Evolutionary conservation across 92 coral and sea anemone genomes (phyloP).

Genomic region (Actinostola sp.): DNA sequence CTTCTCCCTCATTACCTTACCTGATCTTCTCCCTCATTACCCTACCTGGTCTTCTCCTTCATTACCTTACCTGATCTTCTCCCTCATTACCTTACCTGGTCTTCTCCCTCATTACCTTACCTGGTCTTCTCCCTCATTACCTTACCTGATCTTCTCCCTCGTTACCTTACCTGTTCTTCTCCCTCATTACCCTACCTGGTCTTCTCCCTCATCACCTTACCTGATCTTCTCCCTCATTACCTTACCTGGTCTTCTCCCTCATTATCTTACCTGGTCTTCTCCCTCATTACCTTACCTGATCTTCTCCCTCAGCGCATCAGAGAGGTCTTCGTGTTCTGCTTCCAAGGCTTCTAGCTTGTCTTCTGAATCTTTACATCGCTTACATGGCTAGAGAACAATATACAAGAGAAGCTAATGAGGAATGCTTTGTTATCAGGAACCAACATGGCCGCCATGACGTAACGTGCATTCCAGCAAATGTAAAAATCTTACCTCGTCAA

Average conservation of each 20-base stretch:
- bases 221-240: constrained; percentile 17
- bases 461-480: no score
- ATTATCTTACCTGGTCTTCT: constrained; percentile 26
- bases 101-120: neutral
- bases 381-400: constrained; percentile 6
- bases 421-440: no score
- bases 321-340: constrained; percentile 22
- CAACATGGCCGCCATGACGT: no score
- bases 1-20: neutral
- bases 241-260: constrained; percentile 29
- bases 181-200: no score
- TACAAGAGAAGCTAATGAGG: no score
- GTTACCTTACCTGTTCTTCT: constrained; percentile 22
- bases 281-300: constrained; percentile 6
- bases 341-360: constrained; percentile 21
- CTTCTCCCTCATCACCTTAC: neutral
- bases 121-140: constrained; percentile 28
- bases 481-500: constrained; percentile 2
- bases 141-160: no score
- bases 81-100: no score
- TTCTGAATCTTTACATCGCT: constrained; percentile 18
- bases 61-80: constrained; percentile 22
- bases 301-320: constrained; percentile 19
- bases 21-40: constrained; percentile 25
- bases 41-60: no score